phyloP scores from a whole-genome alignment of 2,888 invertebrate genomes.

The Gymnocheta viridis region DNA sequence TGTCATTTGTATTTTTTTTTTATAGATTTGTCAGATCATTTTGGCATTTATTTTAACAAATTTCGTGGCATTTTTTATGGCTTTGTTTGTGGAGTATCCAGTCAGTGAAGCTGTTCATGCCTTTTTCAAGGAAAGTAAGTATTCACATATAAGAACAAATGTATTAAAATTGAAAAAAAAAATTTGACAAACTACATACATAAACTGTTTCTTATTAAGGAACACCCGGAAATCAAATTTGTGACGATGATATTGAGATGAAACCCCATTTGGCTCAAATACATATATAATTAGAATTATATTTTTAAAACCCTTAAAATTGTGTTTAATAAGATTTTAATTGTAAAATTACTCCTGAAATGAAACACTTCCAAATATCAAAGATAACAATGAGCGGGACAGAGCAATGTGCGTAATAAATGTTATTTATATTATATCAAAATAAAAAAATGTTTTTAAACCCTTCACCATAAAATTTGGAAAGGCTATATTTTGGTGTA shows the following conservation, averaged over 20 bases:
- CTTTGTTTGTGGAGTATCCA: constrained; percentile 74
- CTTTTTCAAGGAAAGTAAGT: constrained; percentile 46
- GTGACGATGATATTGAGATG: constrained; percentile 27
- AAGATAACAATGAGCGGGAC: no score
- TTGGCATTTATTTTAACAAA: constrained; percentile 73
- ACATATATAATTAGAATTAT: background rate
- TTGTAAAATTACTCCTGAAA: no score
- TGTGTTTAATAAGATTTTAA: no score
- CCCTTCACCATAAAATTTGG: no score
- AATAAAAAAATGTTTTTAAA: no score
- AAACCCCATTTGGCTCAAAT: constrained; percentile 23
- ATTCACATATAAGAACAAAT: constrained; percentile 19
- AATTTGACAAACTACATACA: no score
- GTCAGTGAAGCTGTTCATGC: constrained; percentile 71
- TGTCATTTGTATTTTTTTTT: constrained; percentile 55
- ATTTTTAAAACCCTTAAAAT: no score
- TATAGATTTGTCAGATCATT: constrained; percentile 71
- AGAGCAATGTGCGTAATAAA: no score
- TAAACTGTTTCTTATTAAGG: background rate
- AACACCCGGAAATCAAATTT: background rate
- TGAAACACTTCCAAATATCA: no score
- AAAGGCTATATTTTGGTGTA: no score
- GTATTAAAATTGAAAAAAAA: no score
- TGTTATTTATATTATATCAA: no score
- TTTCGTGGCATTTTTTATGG: constrained; percentile 72